phyloP scores from a whole-genome alignment of 2,888 invertebrate genomes.

The Penaeus monodon region DNA sequence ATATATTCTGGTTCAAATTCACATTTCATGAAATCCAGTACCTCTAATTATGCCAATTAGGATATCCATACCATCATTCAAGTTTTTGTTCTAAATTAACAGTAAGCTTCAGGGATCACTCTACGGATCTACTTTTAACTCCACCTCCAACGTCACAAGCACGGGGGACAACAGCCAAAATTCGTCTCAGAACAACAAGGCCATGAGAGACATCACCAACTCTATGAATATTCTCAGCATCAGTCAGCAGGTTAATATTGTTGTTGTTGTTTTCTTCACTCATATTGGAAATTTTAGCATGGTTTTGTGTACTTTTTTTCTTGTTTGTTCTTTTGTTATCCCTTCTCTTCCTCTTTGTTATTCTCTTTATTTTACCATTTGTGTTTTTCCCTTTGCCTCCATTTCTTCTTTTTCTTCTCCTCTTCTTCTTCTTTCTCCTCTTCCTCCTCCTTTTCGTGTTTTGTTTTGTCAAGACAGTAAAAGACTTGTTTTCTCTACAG shows the following conservation, averaged over 20 bases:
- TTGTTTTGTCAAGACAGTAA: not conserved
- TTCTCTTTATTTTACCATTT: too few relatives aligned
- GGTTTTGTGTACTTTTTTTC: not conserved
- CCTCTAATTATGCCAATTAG: too few relatives aligned
- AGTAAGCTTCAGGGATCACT: conserved; percentile 37
- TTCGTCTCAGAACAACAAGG: conserved; percentile 21
- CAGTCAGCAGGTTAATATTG: conserved; percentile 44
- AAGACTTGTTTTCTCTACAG: not conserved
- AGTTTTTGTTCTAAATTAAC: not conserved
- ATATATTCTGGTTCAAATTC: too few relatives aligned
- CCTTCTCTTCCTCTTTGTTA: too few relatives aligned
- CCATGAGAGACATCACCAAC: conserved; percentile 60
- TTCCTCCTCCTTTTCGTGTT: too few relatives aligned
- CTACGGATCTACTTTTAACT: conserved; percentile 14
- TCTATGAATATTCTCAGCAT: conserved; percentile 43
- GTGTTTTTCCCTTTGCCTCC: too few relatives aligned
- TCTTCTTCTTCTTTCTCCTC: too few relatives aligned
- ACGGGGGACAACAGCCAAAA: conserved; percentile 2
- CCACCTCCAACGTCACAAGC: not conserved
- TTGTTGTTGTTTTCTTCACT: not conserved
- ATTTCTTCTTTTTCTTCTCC: too few relatives aligned
- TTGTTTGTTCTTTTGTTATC: too few relatives aligned
- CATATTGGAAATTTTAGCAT: not conserved
- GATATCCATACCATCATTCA: too few relatives aligned
- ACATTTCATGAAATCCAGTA: too few relatives aligned